These are phyloP conservation scores for Chaenogobius annularis DNA, from an alignment of 2,113 vertebrate genomes.

Conservation along the genomic window DNA sequence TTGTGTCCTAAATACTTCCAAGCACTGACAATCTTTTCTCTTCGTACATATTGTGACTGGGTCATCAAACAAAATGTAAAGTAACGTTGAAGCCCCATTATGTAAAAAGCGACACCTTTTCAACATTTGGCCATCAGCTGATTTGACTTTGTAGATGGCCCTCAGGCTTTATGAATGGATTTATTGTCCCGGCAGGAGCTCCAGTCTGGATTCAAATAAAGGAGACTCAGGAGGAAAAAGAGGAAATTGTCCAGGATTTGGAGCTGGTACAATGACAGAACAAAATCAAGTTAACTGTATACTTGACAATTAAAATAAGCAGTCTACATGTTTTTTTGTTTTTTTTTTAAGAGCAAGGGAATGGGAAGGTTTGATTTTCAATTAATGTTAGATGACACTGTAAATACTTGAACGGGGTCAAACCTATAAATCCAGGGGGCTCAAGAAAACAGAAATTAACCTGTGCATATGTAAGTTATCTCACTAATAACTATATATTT, in stretches of 20 bases:
- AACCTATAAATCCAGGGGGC: background rate
- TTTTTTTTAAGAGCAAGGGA: background rate
- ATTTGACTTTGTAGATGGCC: constrained; percentile 54
- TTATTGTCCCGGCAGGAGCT: constrained; percentile 67
- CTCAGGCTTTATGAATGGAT: constrained; percentile 56
- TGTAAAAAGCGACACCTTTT: background rate
- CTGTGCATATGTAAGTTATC: background rate
- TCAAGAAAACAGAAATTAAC: background rate
- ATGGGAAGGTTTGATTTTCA: background rate
- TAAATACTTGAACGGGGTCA: background rate
- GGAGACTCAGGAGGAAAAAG: constrained; percentile 33
- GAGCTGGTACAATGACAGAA: constrained; percentile 29
- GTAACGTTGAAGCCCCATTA: constrained; percentile 16
- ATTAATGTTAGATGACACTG: constrained; percentile 6
- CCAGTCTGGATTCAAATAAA: constrained; percentile 31
- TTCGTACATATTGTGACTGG: background rate
- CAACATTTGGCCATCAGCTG: constrained; percentile 31
- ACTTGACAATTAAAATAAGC: constrained; percentile 43
- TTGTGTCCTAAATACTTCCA: background rate
- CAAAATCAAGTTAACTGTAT: constrained; percentile 49
- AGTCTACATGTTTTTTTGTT: constrained; percentile 16
- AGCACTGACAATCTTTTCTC: background rate
- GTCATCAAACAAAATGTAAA: constrained; percentile 38
- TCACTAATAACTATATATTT: background rate
- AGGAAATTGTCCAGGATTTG: constrained; percentile 62